A percentile compares a stretch with the other conserved stretches of the same genome.
phyloP scores from a whole-genome alignment of 2,888 invertebrate genomes.

The Drosophila macrospina region DNA sequence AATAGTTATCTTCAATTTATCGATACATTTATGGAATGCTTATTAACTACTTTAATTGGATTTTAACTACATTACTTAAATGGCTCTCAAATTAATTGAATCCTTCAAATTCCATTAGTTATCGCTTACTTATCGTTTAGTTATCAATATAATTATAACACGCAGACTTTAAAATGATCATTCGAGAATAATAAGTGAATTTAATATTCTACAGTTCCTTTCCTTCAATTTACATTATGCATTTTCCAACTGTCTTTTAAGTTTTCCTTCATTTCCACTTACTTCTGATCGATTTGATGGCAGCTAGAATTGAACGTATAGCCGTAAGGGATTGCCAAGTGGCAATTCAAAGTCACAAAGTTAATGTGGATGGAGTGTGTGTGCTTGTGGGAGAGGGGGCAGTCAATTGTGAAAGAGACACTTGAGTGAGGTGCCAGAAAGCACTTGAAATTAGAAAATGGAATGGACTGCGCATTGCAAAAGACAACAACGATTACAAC shows the following conservation, averaged over 20 bases:
- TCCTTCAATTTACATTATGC: not conserved
- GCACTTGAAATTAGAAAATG: slow-evolving; percentile 76
- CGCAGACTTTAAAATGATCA: not conserved
- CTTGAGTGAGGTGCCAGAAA: slow-evolving; percentile 63
- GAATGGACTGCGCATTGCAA: slow-evolving; percentile 51
- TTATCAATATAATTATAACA: not conserved
- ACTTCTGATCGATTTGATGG: slow-evolving; percentile 38
- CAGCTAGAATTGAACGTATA: slow-evolving; percentile 29
- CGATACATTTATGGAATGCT: no score
- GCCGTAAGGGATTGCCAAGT: slow-evolving; percentile 44
- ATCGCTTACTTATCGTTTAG: no score
- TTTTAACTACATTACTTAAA: no score
- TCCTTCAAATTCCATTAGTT: no score
- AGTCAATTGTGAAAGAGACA: slow-evolving; percentile 50
- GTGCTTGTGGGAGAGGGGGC: not conserved
- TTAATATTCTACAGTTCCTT: not conserved
- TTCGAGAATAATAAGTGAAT: not conserved
- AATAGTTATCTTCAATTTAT: no score
- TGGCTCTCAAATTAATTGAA: no score
- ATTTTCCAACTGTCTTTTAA: slow-evolving; percentile 17
- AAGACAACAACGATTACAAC: slow-evolving; percentile 69
- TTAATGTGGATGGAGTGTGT: slow-evolving; percentile 12
- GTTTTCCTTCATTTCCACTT: slow-evolving; percentile 23
- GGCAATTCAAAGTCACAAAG: slow-evolving; percentile 61
- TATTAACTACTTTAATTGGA: no score